Conservation (phyloP, 2,888 invertebrate species). For the Dryocosmus kuriphilus region DNA sequence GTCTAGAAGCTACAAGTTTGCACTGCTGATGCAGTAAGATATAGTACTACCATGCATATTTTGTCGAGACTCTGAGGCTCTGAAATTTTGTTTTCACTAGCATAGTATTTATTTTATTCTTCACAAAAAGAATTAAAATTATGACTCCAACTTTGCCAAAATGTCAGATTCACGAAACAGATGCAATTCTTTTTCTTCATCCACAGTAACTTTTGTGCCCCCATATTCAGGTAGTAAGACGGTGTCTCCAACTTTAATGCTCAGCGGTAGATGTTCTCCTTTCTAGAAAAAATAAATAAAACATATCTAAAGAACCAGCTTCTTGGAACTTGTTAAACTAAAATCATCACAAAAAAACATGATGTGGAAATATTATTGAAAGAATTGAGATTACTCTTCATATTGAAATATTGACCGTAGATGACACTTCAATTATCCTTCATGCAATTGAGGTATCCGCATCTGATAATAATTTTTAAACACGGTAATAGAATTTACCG, state of each 20-base stretch:
- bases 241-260: slow-evolving; percentile 94
- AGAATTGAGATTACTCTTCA: too few species aligned
- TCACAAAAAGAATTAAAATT: slow-evolving; percentile 54
- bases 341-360: too few species aligned
- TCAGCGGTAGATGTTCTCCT: slow-evolving; percentile 88
- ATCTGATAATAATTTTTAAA: too few species aligned
- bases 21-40: neutral
- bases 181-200: slow-evolving; percentile 93
- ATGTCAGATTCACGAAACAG: slow-evolving; percentile 98
- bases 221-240: slow-evolving; percentile 99
- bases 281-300: slow-evolving; percentile 79
- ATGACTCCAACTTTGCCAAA: slow-evolving; percentile 90
- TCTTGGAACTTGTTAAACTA: neutral
- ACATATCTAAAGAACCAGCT: slow-evolving; percentile 30
- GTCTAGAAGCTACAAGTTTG: neutral
- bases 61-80: neutral
- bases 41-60: neutral
- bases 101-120: slow-evolving; percentile 42
- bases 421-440: too few species aligned
- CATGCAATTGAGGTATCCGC: too few species aligned
- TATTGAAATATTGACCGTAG: too few species aligned
- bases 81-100: neutral
- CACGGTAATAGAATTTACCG: too few species aligned
- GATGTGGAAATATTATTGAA: too few species aligned
- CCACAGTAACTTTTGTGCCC: slow-evolving; percentile 95